Percentiles rank a stretch among this genome's conserved stretches.
Evolutionary conservation across 30 jellyfish, hydroid and myxozoan species (phyloP).

Genomic region (Clytia hemisphaerica): DNA sequence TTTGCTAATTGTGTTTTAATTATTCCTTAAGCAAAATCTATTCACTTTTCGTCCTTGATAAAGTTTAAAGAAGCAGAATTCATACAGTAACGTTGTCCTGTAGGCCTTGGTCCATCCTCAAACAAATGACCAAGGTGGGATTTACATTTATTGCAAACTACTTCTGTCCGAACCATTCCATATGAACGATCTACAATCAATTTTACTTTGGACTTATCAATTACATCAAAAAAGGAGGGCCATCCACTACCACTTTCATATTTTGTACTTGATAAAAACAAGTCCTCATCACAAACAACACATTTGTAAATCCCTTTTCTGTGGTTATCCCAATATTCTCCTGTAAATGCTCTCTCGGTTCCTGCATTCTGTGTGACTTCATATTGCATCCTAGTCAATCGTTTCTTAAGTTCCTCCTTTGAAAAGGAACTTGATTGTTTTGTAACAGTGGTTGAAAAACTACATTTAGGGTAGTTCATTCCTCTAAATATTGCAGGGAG

Average conservation of each 20-base stretch:
- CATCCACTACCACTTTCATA: conserved; percentile 72
- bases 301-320: conserved; percentile 51
- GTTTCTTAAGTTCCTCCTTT: conserved; percentile 45
- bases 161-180: conserved; percentile 70
- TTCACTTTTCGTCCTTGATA: no score
- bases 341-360: conserved; percentile 74
- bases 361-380: conserved; percentile 78
- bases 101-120: conserved; percentile 92
- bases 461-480: no score
- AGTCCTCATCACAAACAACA: conserved; percentile 69
- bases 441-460: no score
- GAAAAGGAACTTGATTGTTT: no score
- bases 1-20: no score
- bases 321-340: conserved; percentile 47
- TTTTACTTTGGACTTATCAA: conserved; percentile 37
- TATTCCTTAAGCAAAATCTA: no score
- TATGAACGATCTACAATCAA: conserved; percentile 44
- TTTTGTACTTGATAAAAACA: conserved; percentile 49
- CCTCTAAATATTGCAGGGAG: no score
- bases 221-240: conserved; percentile 62
- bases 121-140: conserved; percentile 95
- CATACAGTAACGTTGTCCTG: conserved; percentile 89
- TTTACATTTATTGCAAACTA: conserved; percentile 71
- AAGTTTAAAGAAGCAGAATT: conserved; percentile 88
- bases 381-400: conserved; percentile 52